These are phyloP conservation scores for Bombus terrestris DNA, from an alignment of 1,140 invertebrate genomes.

Conservation along the genomic window DNA sequence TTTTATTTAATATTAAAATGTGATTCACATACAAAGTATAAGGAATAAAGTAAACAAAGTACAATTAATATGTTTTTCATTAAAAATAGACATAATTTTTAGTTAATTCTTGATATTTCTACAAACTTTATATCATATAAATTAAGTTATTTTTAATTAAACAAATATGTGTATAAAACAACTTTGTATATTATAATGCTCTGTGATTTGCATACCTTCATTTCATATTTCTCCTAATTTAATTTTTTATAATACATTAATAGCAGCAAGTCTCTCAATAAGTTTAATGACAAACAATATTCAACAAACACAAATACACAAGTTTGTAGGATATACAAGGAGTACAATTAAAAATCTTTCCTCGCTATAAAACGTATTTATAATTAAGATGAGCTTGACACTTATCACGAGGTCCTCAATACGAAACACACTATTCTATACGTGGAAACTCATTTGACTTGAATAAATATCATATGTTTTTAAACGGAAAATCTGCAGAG, in stretches of 20 bases:
- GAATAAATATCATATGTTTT: slow-evolving; percentile 40
- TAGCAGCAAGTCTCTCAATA: neutral
- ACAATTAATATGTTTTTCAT: neutral
- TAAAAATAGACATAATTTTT: neutral
- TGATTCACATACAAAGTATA: neutral
- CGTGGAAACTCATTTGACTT: slow-evolving; percentile 21
- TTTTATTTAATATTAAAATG: neutral
- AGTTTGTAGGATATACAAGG: neutral
- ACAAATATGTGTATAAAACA: neutral
- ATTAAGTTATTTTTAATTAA: neutral
- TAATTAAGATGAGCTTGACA: slow-evolving; percentile 45
- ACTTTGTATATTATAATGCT: neutral
- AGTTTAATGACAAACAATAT: neutral
- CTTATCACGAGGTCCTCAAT: slow-evolving; percentile 39
- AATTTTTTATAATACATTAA: slow-evolving; percentile 23
- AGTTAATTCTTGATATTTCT: neutral
- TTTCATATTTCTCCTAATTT: neutral
- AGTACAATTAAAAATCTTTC: neutral
- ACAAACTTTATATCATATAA: neutral
- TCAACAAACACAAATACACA: neutral
- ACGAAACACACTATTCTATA: slow-evolving; percentile 33
- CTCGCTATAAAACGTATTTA: neutral
- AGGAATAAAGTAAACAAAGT: neutral
- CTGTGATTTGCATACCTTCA: neutral
- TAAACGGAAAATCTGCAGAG: neutral